These are phyloP conservation scores for Lordiphosa andalusiaca DNA, from an alignment of 2,888 invertebrate species.

Conservation along the genomic window DNA sequence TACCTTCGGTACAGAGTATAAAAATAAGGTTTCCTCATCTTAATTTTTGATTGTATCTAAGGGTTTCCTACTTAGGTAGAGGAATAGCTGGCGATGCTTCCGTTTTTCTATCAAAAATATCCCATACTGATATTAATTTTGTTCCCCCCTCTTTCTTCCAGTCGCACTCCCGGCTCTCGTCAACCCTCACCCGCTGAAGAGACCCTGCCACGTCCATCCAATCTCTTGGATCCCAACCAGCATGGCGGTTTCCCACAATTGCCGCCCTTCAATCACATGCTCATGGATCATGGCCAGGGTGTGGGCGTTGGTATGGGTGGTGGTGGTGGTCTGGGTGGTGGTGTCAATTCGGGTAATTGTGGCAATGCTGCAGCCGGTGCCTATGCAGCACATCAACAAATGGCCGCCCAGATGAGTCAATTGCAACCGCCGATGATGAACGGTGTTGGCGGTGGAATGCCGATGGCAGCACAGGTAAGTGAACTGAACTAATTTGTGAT, in stretches of 20 bases:
- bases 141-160: slow-evolving; percentile 75
- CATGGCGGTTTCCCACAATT: slow-evolving; percentile 77
- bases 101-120: too few species aligned
- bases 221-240: slow-evolving; percentile 77
- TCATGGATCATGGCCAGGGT: slow-evolving; percentile 79
- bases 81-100: too few species aligned
- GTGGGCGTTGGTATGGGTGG: slow-evolving; percentile 50
- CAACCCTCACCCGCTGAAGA: slow-evolving; percentile 94
- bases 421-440: slow-evolving; percentile 79
- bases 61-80: too few species aligned
- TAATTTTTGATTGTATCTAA: too few species aligned
- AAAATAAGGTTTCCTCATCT: too few species aligned
- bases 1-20: too few species aligned
- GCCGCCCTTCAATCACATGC: slow-evolving; percentile 82
- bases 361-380: slow-evolving; percentile 63
- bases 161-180: slow-evolving; percentile 93
- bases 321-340: slow-evolving; percentile 45
- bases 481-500: not conserved
- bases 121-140: not conserved
- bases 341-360: slow-evolving; percentile 48
- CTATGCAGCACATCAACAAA: slow-evolving; percentile 79
- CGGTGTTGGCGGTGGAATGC: slow-evolving; percentile 79
- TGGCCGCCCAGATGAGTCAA: slow-evolving; percentile 79
- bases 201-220: slow-evolving; percentile 82
- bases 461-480: slow-evolving; percentile 79